These are phyloP conservation scores for Bovichtus diacanthus DNA, from an alignment of 2,797 vertebrate genomes.

Conservation along the genomic window DNA sequence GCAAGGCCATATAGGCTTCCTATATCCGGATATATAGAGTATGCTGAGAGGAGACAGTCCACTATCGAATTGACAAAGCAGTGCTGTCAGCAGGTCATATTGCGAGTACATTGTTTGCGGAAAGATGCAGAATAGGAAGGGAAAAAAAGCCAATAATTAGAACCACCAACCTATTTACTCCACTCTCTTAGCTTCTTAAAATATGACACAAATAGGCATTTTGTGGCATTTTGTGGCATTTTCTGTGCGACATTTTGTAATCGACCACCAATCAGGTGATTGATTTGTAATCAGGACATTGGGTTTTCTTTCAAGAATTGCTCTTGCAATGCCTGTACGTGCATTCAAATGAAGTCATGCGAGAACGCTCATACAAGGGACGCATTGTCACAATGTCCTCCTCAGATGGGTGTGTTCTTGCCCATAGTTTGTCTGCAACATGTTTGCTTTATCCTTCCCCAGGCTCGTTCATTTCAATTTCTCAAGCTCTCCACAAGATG, in stretches of 20 bases:
- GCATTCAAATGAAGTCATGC: conserved; percentile 3
- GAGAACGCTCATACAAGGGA: background rate
- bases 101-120: conserved; percentile 13
- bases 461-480: background rate
- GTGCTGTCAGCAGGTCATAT: conserved; percentile 46
- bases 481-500: background rate
- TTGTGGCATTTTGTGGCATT: background rate
- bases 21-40: conserved; percentile 42
- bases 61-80: conserved; percentile 53
- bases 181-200: background rate
- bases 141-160: conserved; percentile 22
- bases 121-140: conserved; percentile 36
- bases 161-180: background rate
- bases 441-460: background rate
- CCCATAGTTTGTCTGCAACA: no score
- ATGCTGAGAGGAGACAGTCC: conserved; percentile 48
- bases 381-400: background rate
- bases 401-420: background rate
- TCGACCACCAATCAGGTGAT: background rate
- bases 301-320: background rate
- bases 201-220: background rate
- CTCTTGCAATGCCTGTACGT: background rate
- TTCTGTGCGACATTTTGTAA: background rate
- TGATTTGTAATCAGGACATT: background rate
- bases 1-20: conserved; percentile 46